Evolutionary conservation across 2,888 invertebrate genomes (phyloP).

Genomic region (Mantis religiosa): DNA sequence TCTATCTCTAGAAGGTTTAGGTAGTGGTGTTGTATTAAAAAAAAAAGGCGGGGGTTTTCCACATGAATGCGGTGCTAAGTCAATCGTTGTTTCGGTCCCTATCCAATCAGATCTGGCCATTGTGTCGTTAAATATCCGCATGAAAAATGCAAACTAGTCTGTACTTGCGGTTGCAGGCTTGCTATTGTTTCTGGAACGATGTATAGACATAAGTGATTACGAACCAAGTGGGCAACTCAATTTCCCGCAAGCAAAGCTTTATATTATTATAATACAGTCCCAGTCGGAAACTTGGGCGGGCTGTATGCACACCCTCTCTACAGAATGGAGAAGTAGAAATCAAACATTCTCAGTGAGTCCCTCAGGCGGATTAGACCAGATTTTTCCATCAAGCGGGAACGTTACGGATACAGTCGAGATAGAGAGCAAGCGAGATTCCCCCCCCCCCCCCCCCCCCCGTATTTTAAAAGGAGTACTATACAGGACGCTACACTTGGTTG

Average conservation of each 20-base stretch:
- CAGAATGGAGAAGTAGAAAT: conserved; percentile 22
- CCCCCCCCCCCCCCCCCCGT: neutral
- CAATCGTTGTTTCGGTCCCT: neutral
- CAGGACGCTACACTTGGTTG: neutral
- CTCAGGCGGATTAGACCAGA: conserved; percentile 30
- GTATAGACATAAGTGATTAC: conserved; percentile 29
- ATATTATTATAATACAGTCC: conserved; percentile 13
- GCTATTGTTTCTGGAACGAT: neutral
- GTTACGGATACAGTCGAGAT: neutral
- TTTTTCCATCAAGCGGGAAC: conserved; percentile 29
- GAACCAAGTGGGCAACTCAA: conserved; percentile 25
- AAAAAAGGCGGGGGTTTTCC: neutral
- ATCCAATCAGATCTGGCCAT: neutral
- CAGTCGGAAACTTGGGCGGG: conserved; percentile 2
- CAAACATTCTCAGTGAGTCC: conserved; percentile 28
- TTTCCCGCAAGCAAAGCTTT: conserved; percentile 14
- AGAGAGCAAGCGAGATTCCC: neutral
- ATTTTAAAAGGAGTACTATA: neutral
- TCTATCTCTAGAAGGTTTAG: neutral
- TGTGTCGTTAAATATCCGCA: neutral
- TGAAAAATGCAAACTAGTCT: neutral
- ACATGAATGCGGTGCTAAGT: neutral
- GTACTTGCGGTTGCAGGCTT: neutral
- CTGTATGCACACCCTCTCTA: neutral
- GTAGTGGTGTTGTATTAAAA: neutral